Evolutionary conservation across 2,888 invertebrate species (phyloP), one percentile per base, ranked within the genome.

Genomic region (Corbicula japonica): DNA sequence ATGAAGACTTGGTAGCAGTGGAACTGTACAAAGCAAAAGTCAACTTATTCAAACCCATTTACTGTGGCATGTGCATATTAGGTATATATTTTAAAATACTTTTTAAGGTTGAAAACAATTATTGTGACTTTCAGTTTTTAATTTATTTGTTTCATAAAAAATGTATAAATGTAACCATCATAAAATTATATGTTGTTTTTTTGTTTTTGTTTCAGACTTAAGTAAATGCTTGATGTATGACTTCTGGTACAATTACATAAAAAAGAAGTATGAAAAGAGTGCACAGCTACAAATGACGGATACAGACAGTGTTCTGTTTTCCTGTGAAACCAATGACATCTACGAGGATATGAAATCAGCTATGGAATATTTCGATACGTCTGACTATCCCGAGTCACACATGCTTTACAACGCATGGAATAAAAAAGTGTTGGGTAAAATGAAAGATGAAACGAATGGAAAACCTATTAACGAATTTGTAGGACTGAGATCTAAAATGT

Each of bases 171-270:
- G n/a, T n/a, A n/a, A n/a, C n/a, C n/a, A n/a, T n/a, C n/a, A n/a
- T n/a, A n/a, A n/a, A n/a, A n/a, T n/a, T n/a, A n/a, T n/a, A n/a
- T n/a, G n/a, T n/a, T n/a, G n/a, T n/a, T n/a, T n/a, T 23, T 50
- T 50, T 10, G 18, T 54, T n/a, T 23, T 41, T 54, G 18, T 23
- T 54, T 6, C 26, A 54, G 23, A 54, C 54, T 5, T 50, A 8
- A 50, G 50, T 21, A n/a, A n/a, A n/a, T n/a, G n/a, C n/a, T n/a
- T n/a, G 35, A 91, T 94, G 87, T 93, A 93, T 75, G 90, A 92
- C 56, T 93, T 93, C 54, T 74, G 80, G 62, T 93, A 92, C 71
- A 86, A 89, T 68, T 65, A 76, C 30, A 58, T 80, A 23, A 76
- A 76, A 48, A 10, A 32, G 1, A 76, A 44, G 34, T 80, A 69